These are phyloP conservation scores for Heliothis virescens DNA, from an alignment of 1,140 invertebrate genomes.

Conservation along the genomic window DNA sequence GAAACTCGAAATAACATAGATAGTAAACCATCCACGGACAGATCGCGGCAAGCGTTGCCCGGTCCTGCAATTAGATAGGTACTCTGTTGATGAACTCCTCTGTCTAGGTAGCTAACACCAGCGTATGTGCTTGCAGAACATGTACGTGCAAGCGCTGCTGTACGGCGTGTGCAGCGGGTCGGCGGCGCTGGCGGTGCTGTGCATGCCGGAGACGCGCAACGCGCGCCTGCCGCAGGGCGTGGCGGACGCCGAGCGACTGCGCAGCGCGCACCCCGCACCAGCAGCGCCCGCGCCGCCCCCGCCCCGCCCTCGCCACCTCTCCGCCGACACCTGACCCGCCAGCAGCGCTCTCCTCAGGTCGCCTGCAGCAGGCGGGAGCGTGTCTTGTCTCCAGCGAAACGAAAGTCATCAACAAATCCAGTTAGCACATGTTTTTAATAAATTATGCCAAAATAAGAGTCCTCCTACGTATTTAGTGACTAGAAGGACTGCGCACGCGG, in stretches of 20 bases:
- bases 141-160: conserved; percentile 83
- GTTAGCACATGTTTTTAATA: no score
- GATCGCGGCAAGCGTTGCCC: background rate
- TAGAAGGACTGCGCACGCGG: no score
- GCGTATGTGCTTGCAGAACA: conserved; percentile 57
- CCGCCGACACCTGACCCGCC: conserved; percentile 53
- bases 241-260: conserved; percentile 87
- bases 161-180: conserved; percentile 88
- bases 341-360: background rate
- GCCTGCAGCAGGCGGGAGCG: background rate
- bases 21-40: no score
- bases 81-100: no score
- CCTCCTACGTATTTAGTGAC: no score
- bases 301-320: conserved; percentile 47
- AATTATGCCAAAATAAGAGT: no score
- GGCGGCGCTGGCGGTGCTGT: conserved; percentile 88
- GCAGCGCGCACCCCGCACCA: conserved; percentile 26
- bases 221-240: conserved; percentile 89
- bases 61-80: background rate
- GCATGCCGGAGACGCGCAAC: conserved; percentile 91
- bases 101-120: no score
- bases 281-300: conserved; percentile 30
- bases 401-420: no score
- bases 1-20: no score
- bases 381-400: no score